Conservation (phyloP, 2,797 vertebrate genomes). For the Bryconaethiops microstoma region DNA sequence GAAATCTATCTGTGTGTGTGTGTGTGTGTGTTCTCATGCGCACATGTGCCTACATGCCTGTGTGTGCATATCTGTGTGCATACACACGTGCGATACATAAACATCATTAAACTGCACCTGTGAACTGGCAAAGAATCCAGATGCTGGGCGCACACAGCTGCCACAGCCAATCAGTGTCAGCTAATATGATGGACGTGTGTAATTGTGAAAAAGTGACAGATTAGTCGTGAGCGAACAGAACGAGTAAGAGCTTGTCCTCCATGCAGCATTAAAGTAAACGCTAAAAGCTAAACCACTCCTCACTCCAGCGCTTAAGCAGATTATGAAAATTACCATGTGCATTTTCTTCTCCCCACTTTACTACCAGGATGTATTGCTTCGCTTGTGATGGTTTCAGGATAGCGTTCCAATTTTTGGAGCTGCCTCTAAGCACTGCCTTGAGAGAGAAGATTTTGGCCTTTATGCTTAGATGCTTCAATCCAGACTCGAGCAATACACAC, state of each 20-base stretch:
- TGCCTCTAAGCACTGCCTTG: too few relatives aligned
- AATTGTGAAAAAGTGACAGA: slow-evolving; percentile 23
- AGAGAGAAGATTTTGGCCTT: slow-evolving; percentile 16
- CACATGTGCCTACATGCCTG: not conserved
- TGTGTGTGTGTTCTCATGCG: not conserved
- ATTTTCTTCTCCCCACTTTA: not conserved
- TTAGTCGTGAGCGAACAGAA: not conserved
- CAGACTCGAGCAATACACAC: not conserved
- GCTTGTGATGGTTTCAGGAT: slow-evolving; percentile 13
- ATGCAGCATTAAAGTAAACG: not conserved
- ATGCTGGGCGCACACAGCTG: slow-evolving; percentile 33
- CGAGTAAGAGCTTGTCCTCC: slow-evolving; percentile 15
- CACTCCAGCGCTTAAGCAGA: slow-evolving; percentile 16
- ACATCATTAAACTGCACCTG: slow-evolving; percentile 65
- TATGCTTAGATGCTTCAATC: slow-evolving; percentile 2
- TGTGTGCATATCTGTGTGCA: not conserved
- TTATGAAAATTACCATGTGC: slow-evolving; percentile 28
- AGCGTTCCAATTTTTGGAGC: slow-evolving; percentile 2
- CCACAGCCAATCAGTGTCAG: slow-evolving; percentile 25
- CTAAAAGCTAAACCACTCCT: slow-evolving; percentile 9
- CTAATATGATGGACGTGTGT: slow-evolving; percentile 19
- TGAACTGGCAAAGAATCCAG: slow-evolving; percentile 51
- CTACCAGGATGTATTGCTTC: slow-evolving; percentile 2
- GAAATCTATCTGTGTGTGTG: not conserved
- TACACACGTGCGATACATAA: slow-evolving; percentile 45